Conservation (phyloP, 2,113 vertebrate species). For the Rana temporaria region DNA sequence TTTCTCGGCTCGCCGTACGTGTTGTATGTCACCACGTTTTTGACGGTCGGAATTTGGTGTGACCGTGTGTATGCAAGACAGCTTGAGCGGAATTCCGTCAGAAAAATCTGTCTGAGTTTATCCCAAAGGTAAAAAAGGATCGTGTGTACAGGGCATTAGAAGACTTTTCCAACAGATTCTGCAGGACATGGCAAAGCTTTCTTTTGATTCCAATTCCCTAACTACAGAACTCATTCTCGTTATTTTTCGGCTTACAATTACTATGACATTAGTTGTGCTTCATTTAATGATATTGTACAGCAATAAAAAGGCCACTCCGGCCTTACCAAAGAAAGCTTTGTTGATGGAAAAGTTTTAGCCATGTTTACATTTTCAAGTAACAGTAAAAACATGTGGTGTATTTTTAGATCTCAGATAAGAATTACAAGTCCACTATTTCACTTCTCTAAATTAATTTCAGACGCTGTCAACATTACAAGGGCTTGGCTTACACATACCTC, state of each 20-base stretch:
- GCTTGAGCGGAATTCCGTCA: too few relatives aligned
- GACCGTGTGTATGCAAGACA: too few relatives aligned
- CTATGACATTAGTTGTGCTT: background rate
- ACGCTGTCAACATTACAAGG: conserved; percentile 33
- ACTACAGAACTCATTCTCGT: too few relatives aligned
- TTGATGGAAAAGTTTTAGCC: conserved; percentile 51
- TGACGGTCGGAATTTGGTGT: too few relatives aligned
- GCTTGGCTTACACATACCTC: conserved; percentile 58
- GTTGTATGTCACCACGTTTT: too few relatives aligned
- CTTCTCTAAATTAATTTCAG: conserved; percentile 25
- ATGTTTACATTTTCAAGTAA: conserved; percentile 43
- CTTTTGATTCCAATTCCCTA: too few relatives aligned
- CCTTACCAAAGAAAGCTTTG: conserved; percentile 33
- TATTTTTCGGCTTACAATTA: background rate
- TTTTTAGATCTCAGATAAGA: conserved; percentile 55
- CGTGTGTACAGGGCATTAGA: too few relatives aligned
- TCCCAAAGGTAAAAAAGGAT: too few relatives aligned
- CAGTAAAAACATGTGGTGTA: conserved; percentile 26
- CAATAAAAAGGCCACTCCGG: background rate
- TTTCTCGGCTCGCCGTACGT: too few relatives aligned
- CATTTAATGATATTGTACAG: conserved; percentile 13
- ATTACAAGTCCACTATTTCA: conserved; percentile 23
- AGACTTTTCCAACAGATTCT: too few relatives aligned
- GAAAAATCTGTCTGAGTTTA: too few relatives aligned
- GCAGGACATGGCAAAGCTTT: too few relatives aligned